Evolutionary conservation across 2,888 invertebrate genomes (phyloP), one percentile per base, ranked within the genome.

Genomic region (Ectobius pallidus): DNA sequence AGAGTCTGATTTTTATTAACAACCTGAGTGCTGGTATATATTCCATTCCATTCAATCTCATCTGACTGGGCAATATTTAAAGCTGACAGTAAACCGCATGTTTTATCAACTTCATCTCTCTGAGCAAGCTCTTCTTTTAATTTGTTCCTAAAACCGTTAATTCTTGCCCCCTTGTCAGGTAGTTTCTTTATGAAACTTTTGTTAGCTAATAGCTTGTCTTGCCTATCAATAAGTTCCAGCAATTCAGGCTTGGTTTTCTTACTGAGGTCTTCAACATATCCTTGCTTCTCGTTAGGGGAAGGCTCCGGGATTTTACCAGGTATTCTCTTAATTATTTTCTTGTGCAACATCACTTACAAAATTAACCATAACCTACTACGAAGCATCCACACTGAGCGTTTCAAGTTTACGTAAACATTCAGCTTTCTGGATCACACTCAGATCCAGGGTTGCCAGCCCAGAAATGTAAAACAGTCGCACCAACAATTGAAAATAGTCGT

Each of bases 131-230:
- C 86, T 27, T 78, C 78, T 14, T 82, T 72, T 75, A 90, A 81
- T 80, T 85, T 87, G 27, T 85, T 81, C 73, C 84, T 80, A 63
- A 87, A 86, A 9, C 78, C 77, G 75, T 81, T 81, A 73, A 90
- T 86, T 81, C 87, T 89, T 25, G 82, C 84, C 27, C 90, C 90
- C 79, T 87, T 88, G 77, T 90, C 90, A 0, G 86, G 82, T 70
- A 90, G 81, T 79, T 85, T 88, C 1, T 79, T 80, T 42, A 87
- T 81, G 76, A 90, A 88, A 34, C 76, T 74, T 76, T 80, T 83
- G 75, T 84, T 84, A 2, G 77, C 73, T 34, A 89, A 78, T 42
- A 89, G 81, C 80, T 87, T 88, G 52, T 84, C 77, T 79, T 89
- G 89, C 52, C 89, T 84, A 63, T 86, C 85, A 65, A 86, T 81